Percentiles rank a stretch among this genome's conserved stretches.
phyloP scores from a whole-genome alignment of 2,888 invertebrate genomes.

The Stictocephala bisonia region DNA sequence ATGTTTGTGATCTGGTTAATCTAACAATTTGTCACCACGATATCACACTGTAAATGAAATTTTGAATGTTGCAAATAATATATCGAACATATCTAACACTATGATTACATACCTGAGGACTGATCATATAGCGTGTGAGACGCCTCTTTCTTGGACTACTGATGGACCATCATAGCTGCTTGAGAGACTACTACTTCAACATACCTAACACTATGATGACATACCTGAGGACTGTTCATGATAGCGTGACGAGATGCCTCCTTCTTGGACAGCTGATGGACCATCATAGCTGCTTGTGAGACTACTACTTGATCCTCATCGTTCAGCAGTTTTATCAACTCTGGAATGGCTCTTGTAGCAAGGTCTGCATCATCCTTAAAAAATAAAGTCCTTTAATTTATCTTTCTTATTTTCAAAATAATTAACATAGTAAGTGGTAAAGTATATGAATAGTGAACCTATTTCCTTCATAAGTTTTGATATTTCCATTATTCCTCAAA shows the following conservation, averaged over 20 bases:
- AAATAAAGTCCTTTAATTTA: slow-evolving; percentile 31
- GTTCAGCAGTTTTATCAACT: slow-evolving; percentile 94
- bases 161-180: slow-evolving; percentile 99
- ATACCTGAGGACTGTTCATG: slow-evolving; percentile 89
- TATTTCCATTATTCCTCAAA: neutral
- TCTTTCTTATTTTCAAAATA: slow-evolving; percentile 4
- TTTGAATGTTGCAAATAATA: no score
- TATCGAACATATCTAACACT: no score
- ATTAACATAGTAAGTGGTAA: no score
- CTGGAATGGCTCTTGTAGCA: slow-evolving; percentile 96
- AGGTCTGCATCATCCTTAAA: slow-evolving; percentile 90
- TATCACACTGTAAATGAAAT: no score
- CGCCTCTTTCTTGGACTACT: slow-evolving; percentile 98
- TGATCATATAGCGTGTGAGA: slow-evolving; percentile 98
- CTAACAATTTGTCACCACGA: no score
- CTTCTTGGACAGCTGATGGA: slow-evolving; percentile 98
- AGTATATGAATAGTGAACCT: no score
- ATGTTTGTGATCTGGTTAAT: no score
- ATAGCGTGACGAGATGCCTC: slow-evolving; percentile 98
- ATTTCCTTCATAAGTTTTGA: neutral
- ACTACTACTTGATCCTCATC: slow-evolving; percentile 98
- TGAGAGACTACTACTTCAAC: slow-evolving; percentile 97
- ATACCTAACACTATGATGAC: slow-evolving; percentile 25
- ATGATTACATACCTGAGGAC: slow-evolving; percentile 72
- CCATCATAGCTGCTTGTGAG: slow-evolving; percentile 99